Conservation (phyloP, 1,140 invertebrate species). For the Apis dorsata region DNA sequence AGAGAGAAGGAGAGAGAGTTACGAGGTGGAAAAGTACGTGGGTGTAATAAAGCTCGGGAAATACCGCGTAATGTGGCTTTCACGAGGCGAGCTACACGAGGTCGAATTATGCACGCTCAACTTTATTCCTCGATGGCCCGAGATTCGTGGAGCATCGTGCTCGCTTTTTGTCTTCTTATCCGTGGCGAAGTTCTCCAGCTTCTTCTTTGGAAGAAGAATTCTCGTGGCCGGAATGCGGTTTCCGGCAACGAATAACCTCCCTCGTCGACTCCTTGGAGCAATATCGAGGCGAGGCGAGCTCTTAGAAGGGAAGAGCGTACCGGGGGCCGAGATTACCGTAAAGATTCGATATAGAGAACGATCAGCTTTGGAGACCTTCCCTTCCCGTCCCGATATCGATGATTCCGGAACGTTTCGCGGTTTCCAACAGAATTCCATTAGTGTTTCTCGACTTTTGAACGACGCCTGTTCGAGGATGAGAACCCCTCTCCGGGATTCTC, state of each 20-base stretch:
- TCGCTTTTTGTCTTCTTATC: conserved; percentile 37
- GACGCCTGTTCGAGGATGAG: not conserved
- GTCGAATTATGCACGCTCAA: conserved; percentile 64
- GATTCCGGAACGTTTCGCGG: not conserved
- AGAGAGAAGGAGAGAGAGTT: not conserved
- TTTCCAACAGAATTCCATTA: conserved; percentile 31
- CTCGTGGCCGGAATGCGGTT: conserved; percentile 37
- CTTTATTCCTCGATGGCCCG: conserved; percentile 54
- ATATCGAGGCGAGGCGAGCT: conserved; percentile 20
- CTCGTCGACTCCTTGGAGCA: not conserved
- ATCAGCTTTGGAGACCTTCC: conserved; percentile 28
- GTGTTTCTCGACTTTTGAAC: conserved; percentile 1
- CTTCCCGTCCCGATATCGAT: conserved; percentile 11
- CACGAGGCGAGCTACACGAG: not conserved
- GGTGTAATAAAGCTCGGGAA: conserved; percentile 16
- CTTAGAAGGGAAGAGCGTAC: conserved; percentile 33
- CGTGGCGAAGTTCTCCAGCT: not conserved
- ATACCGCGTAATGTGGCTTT: conserved; percentile 1
- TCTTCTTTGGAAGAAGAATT: conserved; percentile 21
- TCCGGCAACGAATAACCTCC: conserved; percentile 35
- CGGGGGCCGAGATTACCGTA: conserved; percentile 46
- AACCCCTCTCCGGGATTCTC: not conserved
- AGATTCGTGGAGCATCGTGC: not conserved
- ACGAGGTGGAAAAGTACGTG: not conserved
- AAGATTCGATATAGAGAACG: conserved; percentile 34